These are phyloP conservation scores for Botia kubotai DNA, from an alignment of 2,797 vertebrate genomes.

Conservation along the genomic window DNA sequence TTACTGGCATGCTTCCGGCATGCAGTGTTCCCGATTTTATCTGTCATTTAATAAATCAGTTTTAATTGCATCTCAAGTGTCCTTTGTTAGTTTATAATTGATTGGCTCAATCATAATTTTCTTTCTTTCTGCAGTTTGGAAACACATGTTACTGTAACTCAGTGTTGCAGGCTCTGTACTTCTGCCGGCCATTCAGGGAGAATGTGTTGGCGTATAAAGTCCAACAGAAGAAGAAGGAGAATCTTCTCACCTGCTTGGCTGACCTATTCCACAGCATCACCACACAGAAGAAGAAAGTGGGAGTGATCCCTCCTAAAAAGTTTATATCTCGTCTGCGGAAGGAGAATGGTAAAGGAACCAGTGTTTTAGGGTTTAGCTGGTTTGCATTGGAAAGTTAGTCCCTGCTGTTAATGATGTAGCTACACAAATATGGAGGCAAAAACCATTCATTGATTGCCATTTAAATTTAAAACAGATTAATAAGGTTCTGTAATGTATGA, in stretches of 20 bases:
- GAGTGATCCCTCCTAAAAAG: constrained; percentile 98
- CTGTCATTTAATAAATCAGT: constrained; percentile 6
- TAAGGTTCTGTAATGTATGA: background rate
- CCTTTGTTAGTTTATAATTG: constrained; percentile 16
- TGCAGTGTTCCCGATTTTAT: constrained; percentile 5
- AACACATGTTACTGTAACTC: constrained; percentile 99
- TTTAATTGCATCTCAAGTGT: constrained; percentile 17
- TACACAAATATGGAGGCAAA: background rate
- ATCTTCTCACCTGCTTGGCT: constrained; percentile 94
- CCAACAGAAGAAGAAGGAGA: constrained; percentile 98
- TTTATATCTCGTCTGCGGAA: constrained; percentile 96
- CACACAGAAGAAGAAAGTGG: constrained; percentile 98
- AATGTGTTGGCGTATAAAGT: constrained; percentile 96
- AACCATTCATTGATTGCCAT: background rate
- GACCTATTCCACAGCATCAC: constrained; percentile 98
- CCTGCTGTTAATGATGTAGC: background rate
- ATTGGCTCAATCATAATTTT: background rate
- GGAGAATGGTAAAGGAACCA: constrained; percentile 88
- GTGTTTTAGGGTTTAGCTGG: no score
- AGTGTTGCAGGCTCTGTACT: constrained; percentile 95
- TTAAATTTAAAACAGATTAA: background rate
- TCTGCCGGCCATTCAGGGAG: constrained; percentile 96
- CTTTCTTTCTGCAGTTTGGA: constrained; percentile 84
- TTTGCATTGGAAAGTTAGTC: background rate
- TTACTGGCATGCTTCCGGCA: background rate